These are phyloP conservation scores for Mizuhopecten yessoensis DNA, from an alignment of 1,140 invertebrate genomes.

Conservation along the genomic window DNA sequence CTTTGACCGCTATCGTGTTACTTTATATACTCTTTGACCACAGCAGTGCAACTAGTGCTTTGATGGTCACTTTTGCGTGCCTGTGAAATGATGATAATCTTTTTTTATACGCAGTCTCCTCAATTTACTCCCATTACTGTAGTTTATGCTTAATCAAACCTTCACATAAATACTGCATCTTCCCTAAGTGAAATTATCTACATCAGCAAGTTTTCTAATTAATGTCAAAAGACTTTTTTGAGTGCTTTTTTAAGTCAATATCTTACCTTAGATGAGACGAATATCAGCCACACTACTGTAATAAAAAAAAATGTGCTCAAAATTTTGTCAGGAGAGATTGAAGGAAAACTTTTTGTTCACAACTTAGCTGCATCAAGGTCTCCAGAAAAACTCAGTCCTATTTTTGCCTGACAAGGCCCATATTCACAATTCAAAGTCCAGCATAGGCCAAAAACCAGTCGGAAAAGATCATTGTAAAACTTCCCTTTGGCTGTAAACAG, in stretches of 20 bases:
- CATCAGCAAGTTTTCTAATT: not conserved
- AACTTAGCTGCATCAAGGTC: too few relatives aligned
- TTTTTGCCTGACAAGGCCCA: too few relatives aligned
- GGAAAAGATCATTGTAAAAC: not conserved
- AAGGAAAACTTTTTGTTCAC: too few relatives aligned
- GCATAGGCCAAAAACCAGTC: too few relatives aligned
- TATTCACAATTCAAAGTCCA: too few relatives aligned
- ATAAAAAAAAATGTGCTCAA: not conserved
- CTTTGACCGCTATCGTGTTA: not conserved
- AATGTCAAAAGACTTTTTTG: too few relatives aligned
- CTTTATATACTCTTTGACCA: not conserved
- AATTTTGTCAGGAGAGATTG: not conserved
- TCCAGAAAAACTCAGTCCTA: too few relatives aligned
- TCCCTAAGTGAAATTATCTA: too few relatives aligned
- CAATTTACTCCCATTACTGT: not conserved
- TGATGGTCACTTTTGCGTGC: not conserved
- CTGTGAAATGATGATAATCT: not conserved
- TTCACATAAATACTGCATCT: not conserved
- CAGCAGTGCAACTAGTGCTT: not conserved
- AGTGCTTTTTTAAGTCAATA: not conserved
- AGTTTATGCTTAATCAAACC: not conserved
- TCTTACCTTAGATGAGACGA: not conserved
- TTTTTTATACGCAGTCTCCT: not conserved
- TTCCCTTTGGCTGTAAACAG: constrained; percentile 7
- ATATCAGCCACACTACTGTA: not conserved